Base-by-base conservation (phyloP, 2,797 vertebrate species). In the Fringilla coelebs region DNA sequence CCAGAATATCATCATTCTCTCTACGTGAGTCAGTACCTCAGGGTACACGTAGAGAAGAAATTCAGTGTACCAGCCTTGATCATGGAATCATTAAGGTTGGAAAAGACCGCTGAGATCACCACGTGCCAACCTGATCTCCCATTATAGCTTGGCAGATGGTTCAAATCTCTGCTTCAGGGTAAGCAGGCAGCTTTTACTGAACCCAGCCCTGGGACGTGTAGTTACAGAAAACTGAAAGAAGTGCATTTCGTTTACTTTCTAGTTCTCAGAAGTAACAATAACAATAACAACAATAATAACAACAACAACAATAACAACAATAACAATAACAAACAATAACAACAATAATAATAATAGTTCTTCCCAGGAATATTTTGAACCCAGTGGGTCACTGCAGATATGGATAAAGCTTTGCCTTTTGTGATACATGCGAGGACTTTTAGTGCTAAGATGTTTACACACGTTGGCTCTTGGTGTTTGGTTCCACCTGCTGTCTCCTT, bases 401-500 rank as follows among this genome's bases (percentile, higher is more conserved):
- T 17, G 25, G 45, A 36, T 46, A 13, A 28, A 21, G 24, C 29
- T 84, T 78, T 74, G 38, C 26, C 22, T 61, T 67, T 62, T 55
- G 54, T 14, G 46, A 29, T 36, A n/a, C 10, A 1, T 0, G 3
- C 10, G n/a, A 54, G 24, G 28, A 26, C 3, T 58, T 41, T 18
- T 17, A 46, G 18, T 24, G 3, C 14, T 11, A 11, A 48, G 17
- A 18, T 22, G 11, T 48, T 87, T 32, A 41, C 66, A 54, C 22
- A 14, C 1, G 0, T 34, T 48, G 25, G 36, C 14, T 66, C 17
- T 76, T 60, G 36, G n/a, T 31, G 32, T 88, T 91, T 90, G 51
- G 31, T 93, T 93, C 78, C 75, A 87, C 54, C 87, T 89, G 67
- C 60, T 90, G 81, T 75, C 71, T 73, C 55, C 15, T 73, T 70